These are phyloP conservation scores for Drosophila burlai DNA, from an alignment of 1,140 invertebrate species.

Conservation along the genomic window DNA sequence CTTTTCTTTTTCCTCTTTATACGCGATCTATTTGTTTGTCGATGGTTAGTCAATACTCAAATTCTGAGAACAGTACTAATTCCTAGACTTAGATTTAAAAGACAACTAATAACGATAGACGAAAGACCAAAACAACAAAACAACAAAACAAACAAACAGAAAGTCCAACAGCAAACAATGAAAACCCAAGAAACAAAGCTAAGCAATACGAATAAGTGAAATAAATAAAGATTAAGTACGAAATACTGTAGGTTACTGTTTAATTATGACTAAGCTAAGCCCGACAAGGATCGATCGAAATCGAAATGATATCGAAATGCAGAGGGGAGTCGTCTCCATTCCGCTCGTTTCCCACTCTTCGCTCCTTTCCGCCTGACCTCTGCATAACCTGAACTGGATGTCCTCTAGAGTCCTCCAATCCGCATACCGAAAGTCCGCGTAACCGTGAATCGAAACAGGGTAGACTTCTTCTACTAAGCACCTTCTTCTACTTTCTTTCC, in stretches of 20 bases:
- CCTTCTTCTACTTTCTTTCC: slow-evolving; percentile 58
- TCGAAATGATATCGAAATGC: slow-evolving; percentile 33
- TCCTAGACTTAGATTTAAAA: slow-evolving; percentile 61
- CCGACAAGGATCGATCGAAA: slow-evolving; percentile 6
- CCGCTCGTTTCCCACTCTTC: slow-evolving; percentile 28
- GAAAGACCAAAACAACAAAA: slow-evolving; percentile 30
- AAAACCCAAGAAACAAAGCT: slow-evolving; percentile 38
- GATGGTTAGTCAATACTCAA: slow-evolving; percentile 77
- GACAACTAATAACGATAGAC: slow-evolving; percentile 13
- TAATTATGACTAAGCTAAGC: slow-evolving; percentile 9
- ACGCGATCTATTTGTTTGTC: slow-evolving; percentile 43
- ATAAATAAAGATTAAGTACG: slow-evolving; percentile 20
- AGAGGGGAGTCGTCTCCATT: slow-evolving; percentile 27
- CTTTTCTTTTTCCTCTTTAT: slow-evolving; percentile 64
- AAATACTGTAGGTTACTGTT: slow-evolving; percentile 4
- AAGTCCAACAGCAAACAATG: slow-evolving; percentile 23
- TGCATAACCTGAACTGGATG: slow-evolving; percentile 16
- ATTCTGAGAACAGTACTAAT: slow-evolving; percentile 80
- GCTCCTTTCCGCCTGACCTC: slow-evolving; percentile 19
- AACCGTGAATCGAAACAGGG: slow-evolving; percentile 15
- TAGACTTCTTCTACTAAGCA: slow-evolving; percentile 42
- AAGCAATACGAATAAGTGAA: slow-evolving; percentile 27
- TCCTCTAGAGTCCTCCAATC: slow-evolving; percentile 15
- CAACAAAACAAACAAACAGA: slow-evolving; percentile 19
- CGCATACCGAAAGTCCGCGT: slow-evolving; percentile 12